Evolutionary conservation across 2,888 invertebrate genomes (phyloP).

Genomic region (Orchesellides sinensis): DNA sequence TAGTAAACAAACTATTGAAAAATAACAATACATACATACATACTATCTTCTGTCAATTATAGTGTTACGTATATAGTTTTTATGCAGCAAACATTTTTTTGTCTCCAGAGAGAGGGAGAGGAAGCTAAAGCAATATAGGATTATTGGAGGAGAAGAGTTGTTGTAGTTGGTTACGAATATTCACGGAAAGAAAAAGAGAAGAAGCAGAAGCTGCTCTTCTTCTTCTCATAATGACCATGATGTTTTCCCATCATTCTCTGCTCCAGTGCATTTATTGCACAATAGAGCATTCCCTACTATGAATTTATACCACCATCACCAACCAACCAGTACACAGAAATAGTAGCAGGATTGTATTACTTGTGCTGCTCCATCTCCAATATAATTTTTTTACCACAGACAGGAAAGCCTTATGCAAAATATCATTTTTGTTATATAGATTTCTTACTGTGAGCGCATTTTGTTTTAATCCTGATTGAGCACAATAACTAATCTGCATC

Average conservation of each 20-base stretch:
- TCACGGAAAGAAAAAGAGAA: constrained; percentile 13
- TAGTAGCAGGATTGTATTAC: neutral
- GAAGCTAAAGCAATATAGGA: neutral
- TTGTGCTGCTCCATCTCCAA: neutral
- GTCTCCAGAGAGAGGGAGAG: neutral
- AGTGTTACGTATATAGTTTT: neutral
- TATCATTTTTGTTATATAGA: too few relatives aligned
- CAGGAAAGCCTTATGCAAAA: too few relatives aligned
- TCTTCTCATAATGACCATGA: constrained; percentile 52
- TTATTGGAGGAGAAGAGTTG: neutral
- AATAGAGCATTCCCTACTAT: constrained; percentile 33
- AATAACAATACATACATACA: neutral
- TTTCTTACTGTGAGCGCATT: too few relatives aligned
- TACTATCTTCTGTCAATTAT: neutral
- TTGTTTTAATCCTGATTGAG: too few relatives aligned
- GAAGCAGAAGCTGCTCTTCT: neutral
- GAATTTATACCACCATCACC: constrained; percentile 6
- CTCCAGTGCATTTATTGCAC: constrained; percentile 67
- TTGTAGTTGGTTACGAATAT: neutral
- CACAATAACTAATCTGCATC: too few relatives aligned
- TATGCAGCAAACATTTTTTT: neutral
- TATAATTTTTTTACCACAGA: too few relatives aligned
- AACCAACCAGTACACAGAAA: neutral
- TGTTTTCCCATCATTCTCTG: constrained; percentile 67
- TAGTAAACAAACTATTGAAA: constrained; percentile 4